These are phyloP conservation scores for Syngnathus typhle DNA, from an alignment of 2,113 vertebrate species.

Conservation along the genomic window DNA sequence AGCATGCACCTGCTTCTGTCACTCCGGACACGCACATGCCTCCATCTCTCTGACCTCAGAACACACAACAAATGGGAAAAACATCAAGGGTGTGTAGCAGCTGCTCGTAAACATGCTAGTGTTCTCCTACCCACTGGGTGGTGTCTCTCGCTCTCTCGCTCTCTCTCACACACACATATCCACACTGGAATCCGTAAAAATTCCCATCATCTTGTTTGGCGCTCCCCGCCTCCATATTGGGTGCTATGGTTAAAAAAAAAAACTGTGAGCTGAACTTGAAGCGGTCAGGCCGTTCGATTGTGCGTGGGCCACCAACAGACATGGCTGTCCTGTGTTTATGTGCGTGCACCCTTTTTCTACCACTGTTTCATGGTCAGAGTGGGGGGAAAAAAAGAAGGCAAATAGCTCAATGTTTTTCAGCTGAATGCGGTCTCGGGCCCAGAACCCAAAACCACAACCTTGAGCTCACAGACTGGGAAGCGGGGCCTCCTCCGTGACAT, in stretches of 20 bases:
- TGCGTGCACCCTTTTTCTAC: constrained; percentile 43
- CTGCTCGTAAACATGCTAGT: constrained; percentile 78
- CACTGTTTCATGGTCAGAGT: constrained; percentile 60
- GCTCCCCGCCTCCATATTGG: constrained; percentile 43
- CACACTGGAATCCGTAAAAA: constrained; percentile 56
- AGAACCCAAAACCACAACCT: constrained; percentile 71
- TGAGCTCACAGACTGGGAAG: constrained; percentile 65
- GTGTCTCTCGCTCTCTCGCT: constrained; percentile 50
- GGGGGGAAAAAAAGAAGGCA: constrained; percentile 63
- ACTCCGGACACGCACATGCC: constrained; percentile 49
- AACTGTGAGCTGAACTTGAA: constrained; percentile 57
- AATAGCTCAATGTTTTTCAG: constrained; percentile 70
- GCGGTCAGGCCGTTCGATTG: constrained; percentile 48
- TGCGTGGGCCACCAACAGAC: constrained; percentile 51
- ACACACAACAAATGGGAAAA: constrained; percentile 73
- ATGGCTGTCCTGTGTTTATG: constrained; percentile 9
- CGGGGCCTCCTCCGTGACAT: constrained; percentile 60
- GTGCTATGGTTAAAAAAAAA: constrained; percentile 41
- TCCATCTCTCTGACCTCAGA: constrained; percentile 43
- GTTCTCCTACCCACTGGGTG: constrained; percentile 65
- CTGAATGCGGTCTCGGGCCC: constrained; percentile 63
- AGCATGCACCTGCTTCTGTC: constrained; percentile 69
- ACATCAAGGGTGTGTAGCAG: constrained; percentile 74
- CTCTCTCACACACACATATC: neutral
- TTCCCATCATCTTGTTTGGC: constrained; percentile 61